Conservation (phyloP, 2,797 vertebrate genomes). For the Coendou prehensilis region DNA sequence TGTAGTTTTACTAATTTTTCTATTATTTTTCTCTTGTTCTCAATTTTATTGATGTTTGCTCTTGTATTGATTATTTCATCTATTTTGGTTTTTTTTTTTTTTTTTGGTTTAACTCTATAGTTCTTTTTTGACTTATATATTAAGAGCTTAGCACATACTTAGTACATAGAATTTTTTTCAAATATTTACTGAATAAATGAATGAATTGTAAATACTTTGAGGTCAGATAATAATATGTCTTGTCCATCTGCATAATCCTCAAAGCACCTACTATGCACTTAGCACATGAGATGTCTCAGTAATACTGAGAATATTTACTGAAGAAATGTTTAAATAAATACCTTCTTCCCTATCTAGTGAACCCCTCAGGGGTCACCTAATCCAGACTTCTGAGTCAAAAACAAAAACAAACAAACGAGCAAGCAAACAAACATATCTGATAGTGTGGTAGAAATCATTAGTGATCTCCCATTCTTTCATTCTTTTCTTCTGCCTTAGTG, state of each 20-base stretch:
- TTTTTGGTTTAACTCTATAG: background rate
- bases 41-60: background rate
- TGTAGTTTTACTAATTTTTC: conserved; percentile 47
- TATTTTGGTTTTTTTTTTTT: background rate
- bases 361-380: background rate
- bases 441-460: background rate
- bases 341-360: background rate
- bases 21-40: background rate
- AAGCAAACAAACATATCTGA: background rate
- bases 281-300: background rate
- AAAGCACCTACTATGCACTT: background rate
- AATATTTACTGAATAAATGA: conserved; percentile 45
- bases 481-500: background rate
- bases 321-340: conserved; percentile 53
- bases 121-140: background rate
- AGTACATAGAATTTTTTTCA: conserved; percentile 19
- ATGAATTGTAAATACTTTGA: conserved; percentile 1
- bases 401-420: background rate
- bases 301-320: conserved; percentile 13
- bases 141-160: background rate
- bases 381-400: background rate
- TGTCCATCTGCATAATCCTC: background rate
- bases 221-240: conserved; percentile 11
- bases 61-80: conserved; percentile 6
- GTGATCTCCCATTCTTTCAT: background rate